These are phyloP conservation scores for Lacerta bilineata DNA, from an alignment of 2,797 vertebrate species.

Conservation along the genomic window DNA sequence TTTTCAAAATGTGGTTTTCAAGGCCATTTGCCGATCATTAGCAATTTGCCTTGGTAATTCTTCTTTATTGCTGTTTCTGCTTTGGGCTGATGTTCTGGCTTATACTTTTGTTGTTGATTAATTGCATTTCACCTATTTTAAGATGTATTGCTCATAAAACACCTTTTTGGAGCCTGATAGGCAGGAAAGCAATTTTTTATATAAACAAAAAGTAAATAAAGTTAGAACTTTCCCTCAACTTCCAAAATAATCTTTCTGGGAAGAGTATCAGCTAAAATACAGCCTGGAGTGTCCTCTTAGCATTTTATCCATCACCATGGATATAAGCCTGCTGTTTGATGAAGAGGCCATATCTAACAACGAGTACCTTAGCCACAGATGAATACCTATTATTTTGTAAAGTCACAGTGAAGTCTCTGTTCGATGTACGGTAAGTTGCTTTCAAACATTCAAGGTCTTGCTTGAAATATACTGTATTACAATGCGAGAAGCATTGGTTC, in stretches of 20 bases:
- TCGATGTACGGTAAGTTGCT: neutral
- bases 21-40: neutral
- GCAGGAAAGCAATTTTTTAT: neutral
- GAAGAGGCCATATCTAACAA: slow-evolving; percentile 34
- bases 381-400: slow-evolving; percentile 13
- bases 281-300: slow-evolving; percentile 14
- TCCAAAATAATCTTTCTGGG: neutral
- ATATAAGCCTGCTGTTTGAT: slow-evolving; percentile 8
- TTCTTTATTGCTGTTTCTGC: too few species aligned
- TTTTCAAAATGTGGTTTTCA: neutral
- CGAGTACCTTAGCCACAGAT: neutral
- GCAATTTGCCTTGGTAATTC: too few species aligned
- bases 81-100: too few species aligned
- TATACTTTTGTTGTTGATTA: too few species aligned
- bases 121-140: too few species aligned
- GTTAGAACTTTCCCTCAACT: neutral
- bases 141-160: too few species aligned
- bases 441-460: slow-evolving; percentile 20
- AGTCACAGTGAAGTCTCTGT: neutral
- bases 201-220: neutral
- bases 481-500: slow-evolving; percentile 23
- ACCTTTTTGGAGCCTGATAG: neutral
- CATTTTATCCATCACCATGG: slow-evolving; percentile 16
- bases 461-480: neutral
- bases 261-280: neutral